These are phyloP conservation scores for Cydia pomonella DNA, from an alignment of 1,140 invertebrate genomes.

Conservation along the genomic window DNA sequence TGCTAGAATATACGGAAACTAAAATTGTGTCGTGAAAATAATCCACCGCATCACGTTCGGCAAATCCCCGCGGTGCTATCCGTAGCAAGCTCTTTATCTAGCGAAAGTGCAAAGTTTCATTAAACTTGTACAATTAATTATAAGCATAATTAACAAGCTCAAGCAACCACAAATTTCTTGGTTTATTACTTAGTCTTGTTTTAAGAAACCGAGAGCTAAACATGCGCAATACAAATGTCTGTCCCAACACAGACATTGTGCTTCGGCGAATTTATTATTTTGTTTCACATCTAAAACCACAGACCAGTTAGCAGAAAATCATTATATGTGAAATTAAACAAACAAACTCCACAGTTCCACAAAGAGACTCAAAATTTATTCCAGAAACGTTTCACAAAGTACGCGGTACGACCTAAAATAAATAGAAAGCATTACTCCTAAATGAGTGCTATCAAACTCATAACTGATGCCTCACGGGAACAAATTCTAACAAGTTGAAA, in stretches of 20 bases:
- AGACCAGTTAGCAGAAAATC: conserved; percentile 8
- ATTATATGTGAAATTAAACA: conserved; percentile 9
- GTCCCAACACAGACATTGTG: conserved; percentile 10
- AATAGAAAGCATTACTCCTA: conserved; percentile 37
- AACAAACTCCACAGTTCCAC: neutral
- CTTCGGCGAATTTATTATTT: neutral
- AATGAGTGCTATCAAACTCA: conserved; percentile 52
- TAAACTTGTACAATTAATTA: conserved; percentile 64
- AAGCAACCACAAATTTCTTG: conserved; percentile 48
- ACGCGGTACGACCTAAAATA: conserved; percentile 29
- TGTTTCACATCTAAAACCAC: neutral
- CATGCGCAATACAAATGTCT: conserved; percentile 2
- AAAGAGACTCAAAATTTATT: conserved; percentile 30
- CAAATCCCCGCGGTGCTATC: conserved; percentile 34
- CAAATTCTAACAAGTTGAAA: conserved; percentile 53
- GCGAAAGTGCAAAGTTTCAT: conserved; percentile 60
- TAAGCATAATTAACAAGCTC: conserved; percentile 57
- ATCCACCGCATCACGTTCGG: conserved; percentile 8
- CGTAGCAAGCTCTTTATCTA: conserved; percentile 38
- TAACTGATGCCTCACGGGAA: conserved; percentile 42
- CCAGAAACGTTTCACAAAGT: conserved; percentile 25
- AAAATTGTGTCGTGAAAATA: conserved; percentile 21
- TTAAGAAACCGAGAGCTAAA: neutral
- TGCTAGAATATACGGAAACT: conserved; percentile 20
- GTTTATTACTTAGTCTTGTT: conserved; percentile 45